A percentile compares a stretch with the other conserved stretches of the same genome.
Conservation (phyloP, 2,797 vertebrate species). For the Alexandromys oeconomus region DNA sequence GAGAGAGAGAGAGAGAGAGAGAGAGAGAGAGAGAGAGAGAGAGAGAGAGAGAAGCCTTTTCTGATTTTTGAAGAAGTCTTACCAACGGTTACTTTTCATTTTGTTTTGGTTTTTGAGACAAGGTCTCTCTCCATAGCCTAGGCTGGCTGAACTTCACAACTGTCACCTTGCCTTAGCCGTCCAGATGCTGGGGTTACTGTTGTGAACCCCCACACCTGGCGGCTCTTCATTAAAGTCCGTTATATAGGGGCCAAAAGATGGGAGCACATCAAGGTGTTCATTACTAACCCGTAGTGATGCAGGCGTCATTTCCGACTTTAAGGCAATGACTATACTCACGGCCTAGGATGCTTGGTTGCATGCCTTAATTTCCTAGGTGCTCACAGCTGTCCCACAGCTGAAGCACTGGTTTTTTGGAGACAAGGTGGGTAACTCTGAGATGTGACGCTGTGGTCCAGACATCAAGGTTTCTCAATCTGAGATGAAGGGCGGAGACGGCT, state of each 20-base stretch:
- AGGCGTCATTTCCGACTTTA: constrained; percentile 21
- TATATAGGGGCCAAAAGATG: background rate
- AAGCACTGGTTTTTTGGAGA: background rate
- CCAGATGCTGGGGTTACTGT: background rate
- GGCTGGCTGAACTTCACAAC: background rate
- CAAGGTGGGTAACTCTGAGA: constrained; percentile 32
- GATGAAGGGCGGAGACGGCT: constrained; percentile 38
- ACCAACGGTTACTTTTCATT: background rate
- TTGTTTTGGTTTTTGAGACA: background rate
- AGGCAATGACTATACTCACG: background rate
- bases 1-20: no score
- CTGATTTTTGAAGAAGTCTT: background rate
- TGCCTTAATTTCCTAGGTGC: constrained; percentile 39
- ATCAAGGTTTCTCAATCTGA: background rate
- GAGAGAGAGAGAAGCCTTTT: background rate
- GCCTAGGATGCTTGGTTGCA: background rate
- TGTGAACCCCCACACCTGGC: no score
- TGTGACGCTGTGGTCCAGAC: constrained; percentile 36
- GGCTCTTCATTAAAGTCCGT: background rate
- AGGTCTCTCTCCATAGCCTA: background rate
- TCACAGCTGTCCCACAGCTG: background rate
- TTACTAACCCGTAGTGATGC: background rate
- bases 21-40: background rate
- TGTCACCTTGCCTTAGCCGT: background rate
- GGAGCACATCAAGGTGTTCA: background rate